Evolutionary conservation across 2,888 invertebrate genomes (phyloP).

Genomic region (Tridacna gigas): DNA sequence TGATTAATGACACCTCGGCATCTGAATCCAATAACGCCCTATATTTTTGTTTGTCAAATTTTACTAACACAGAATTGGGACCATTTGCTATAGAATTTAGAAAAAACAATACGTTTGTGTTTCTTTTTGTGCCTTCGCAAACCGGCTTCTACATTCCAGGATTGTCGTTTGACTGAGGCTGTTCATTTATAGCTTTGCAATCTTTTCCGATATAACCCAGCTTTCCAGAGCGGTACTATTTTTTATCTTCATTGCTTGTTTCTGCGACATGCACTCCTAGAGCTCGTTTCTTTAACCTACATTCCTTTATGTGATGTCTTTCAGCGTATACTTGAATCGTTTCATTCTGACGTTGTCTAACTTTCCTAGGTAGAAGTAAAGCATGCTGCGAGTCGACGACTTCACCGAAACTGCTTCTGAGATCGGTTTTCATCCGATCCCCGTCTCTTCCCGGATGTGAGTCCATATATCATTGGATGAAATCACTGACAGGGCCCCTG

Average conservation of each 20-base stretch:
- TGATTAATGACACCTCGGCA: too few species aligned
- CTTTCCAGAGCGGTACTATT: neutral
- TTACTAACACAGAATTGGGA: neutral
- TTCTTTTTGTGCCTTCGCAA: too few species aligned
- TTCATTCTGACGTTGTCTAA: slow-evolving; percentile 34
- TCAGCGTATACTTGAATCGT: slow-evolving; percentile 42
- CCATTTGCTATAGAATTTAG: neutral
- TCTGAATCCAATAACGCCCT: slow-evolving; percentile 35
- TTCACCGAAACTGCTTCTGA: slow-evolving; percentile 37
- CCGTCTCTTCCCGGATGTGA: neutral
- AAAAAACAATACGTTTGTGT: neutral
- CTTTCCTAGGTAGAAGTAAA: slow-evolving; percentile 33
- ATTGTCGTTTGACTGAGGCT: too few species aligned
- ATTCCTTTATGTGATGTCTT: slow-evolving; percentile 19
- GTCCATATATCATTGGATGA: slow-evolving; percentile 34
- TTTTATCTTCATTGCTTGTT: neutral
- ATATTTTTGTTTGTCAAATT: too few species aligned
- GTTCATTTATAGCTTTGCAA: slow-evolving; percentile 3
- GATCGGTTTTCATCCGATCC: too few species aligned
- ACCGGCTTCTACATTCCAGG: too few species aligned
- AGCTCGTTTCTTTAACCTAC: slow-evolving; percentile 1
- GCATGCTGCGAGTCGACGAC: slow-evolving; percentile 47
- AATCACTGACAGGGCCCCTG: slow-evolving; percentile 37
- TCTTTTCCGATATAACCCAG: slow-evolving; percentile 19
- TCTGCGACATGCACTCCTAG: neutral